These are phyloP conservation scores for Phoeniculus purpureus DNA, from an alignment of 2,797 vertebrate species.

Conservation along the genomic window DNA sequence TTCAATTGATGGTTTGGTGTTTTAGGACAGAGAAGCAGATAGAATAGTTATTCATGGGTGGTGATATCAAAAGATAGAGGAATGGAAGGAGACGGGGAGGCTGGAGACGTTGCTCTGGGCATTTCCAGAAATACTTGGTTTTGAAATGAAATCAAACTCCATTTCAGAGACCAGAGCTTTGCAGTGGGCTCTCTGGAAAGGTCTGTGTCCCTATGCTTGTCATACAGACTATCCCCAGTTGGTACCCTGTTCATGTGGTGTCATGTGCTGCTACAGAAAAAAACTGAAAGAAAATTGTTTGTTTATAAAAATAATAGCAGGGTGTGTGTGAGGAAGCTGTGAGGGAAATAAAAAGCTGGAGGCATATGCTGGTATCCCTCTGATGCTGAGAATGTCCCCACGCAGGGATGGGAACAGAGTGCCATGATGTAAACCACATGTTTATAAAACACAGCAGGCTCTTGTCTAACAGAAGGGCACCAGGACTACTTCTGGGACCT, in stretches of 20 bases:
- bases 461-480: not conserved
- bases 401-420: not conserved
- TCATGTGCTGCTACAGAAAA: not conserved
- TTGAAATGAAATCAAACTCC: not conserved
- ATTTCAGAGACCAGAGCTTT: not conserved
- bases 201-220: not conserved
- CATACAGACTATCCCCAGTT: too few species aligned
- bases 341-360: not conserved
- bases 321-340: not conserved
- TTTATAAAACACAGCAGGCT: not conserved
- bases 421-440: not conserved
- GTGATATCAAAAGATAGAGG: not conserved
- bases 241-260: accelerated
- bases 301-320: not conserved
- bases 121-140: not conserved
- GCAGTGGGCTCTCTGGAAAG: not conserved
- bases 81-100: not conserved
- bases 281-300: not conserved
- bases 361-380: not conserved
- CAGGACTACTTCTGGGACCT: not conserved
- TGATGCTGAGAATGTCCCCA: not conserved
- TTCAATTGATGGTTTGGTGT: not conserved
- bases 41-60: not conserved
- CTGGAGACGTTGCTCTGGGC: not conserved
- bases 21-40: not conserved